Evolutionary conservation across 1,140 invertebrate species (phyloP).

Genomic region (Drosophila kikkawai): DNA sequence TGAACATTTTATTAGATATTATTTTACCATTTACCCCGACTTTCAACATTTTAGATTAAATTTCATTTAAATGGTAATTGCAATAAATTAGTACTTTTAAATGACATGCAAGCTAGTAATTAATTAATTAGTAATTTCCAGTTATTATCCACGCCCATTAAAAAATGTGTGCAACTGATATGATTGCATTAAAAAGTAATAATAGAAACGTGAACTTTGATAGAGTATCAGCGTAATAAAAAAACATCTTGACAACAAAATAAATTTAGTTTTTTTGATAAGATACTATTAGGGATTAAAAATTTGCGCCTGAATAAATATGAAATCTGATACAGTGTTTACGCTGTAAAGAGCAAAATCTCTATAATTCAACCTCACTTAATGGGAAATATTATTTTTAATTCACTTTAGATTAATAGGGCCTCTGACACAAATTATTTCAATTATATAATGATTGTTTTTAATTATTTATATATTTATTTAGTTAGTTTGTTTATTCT

Average conservation of each 20-base stretch:
- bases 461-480: no score
- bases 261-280: slow-evolving; percentile 16
- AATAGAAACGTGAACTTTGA: slow-evolving; percentile 2
- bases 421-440: no score
- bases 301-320: background rate
- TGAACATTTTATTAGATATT: background rate
- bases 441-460: no score
- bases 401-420: no score
- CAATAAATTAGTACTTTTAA: background rate
- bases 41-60: background rate
- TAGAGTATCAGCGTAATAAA: background rate
- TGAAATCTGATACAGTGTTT: background rate
- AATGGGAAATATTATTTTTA: background rate
- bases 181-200: background rate
- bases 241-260: background rate
- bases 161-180: background rate
- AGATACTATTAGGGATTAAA: slow-evolving; percentile 5
- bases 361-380: no score
- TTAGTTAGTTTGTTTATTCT: no score
- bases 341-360: background rate
- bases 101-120: background rate
- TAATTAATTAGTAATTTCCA: no score
- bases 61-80: background rate
- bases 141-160: slow-evolving; percentile 4
- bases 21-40: background rate